Evolutionary conservation across 2,113 vertebrate genomes (phyloP).

Genomic region (Urocolius indicus): DNA sequence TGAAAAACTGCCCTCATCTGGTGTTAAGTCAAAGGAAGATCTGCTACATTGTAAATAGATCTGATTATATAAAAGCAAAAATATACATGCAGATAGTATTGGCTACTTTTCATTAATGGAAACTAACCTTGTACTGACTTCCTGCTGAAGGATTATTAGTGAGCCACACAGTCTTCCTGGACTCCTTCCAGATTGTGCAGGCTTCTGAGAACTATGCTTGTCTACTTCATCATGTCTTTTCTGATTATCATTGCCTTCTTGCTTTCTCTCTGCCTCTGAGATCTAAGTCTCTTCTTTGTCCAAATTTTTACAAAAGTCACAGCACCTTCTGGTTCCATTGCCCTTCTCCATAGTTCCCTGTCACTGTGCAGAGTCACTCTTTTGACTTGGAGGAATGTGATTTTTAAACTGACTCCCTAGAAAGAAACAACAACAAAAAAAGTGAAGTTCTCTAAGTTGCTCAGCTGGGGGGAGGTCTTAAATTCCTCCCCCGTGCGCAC

Average conservation of each 20-base stretch:
- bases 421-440: background rate
- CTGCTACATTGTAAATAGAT: background rate
- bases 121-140: background rate
- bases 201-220: background rate
- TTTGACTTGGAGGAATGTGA: background rate
- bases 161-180: background rate
- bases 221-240: background rate
- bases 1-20: background rate
- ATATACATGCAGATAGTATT: background rate
- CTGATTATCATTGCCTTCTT: background rate
- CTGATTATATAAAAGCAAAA: background rate
- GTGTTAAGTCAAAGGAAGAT: background rate
- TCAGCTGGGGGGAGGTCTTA: background rate
- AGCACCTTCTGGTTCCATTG: background rate
- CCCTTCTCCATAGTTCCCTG: background rate
- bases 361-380: fast-evolving
- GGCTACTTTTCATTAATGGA: background rate
- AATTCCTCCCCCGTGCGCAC: background rate
- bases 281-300: background rate
- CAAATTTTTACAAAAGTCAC: background rate
- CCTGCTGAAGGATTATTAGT: background rate
- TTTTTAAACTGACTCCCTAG: background rate
- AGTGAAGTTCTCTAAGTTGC: background rate
- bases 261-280: background rate
- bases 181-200: background rate